Percentiles rank a stretch among this genome's conserved stretches.
phyloP scores from a whole-genome alignment of 2,113 vertebrate genomes.

The Eupsittula cactorum region DNA sequence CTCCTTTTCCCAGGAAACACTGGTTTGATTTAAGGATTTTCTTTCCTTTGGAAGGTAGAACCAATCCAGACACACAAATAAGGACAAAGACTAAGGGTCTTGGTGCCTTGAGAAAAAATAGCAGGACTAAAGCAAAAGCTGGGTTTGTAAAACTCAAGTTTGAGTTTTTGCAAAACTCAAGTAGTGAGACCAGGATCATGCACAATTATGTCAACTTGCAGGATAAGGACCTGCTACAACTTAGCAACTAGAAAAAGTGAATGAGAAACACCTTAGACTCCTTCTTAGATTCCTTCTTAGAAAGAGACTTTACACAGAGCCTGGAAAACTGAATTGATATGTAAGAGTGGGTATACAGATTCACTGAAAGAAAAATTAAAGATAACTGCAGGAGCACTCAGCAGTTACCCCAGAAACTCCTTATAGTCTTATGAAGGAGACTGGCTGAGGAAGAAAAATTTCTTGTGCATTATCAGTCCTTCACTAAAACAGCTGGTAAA shows the following conservation, averaged over 20 bases:
- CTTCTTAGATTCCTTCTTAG: not conserved
- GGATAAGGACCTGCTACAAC: not conserved
- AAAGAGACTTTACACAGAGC: not conserved
- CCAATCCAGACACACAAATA: not conserved
- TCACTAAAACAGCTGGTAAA: not conserved
- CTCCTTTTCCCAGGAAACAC: not conserved
- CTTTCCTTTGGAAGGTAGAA: not conserved
- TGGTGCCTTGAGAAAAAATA: not conserved
- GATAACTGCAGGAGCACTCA: not conserved
- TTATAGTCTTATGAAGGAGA: not conserved
- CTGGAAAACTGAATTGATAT: not conserved
- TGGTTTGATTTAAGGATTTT: not conserved
- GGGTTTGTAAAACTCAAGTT: not conserved
- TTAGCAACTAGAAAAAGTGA: not conserved
- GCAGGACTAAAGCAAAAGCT: not conserved
- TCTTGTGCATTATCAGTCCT: not conserved
- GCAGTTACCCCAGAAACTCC: not conserved
- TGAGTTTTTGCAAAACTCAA: too few species aligned
- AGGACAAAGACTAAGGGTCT: not conserved
- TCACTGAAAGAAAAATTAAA: not conserved
- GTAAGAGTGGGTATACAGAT: not conserved
- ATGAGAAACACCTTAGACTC: not conserved
- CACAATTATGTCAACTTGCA: not conserved
- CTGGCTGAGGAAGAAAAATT: not conserved
- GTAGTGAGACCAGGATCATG: fast-evolving